A percentile compares a stretch with the other conserved stretches of the same genome.
phyloP scores from a whole-genome alignment of 2,888 invertebrate genomes.

The Nomada hirtipes region DNA sequence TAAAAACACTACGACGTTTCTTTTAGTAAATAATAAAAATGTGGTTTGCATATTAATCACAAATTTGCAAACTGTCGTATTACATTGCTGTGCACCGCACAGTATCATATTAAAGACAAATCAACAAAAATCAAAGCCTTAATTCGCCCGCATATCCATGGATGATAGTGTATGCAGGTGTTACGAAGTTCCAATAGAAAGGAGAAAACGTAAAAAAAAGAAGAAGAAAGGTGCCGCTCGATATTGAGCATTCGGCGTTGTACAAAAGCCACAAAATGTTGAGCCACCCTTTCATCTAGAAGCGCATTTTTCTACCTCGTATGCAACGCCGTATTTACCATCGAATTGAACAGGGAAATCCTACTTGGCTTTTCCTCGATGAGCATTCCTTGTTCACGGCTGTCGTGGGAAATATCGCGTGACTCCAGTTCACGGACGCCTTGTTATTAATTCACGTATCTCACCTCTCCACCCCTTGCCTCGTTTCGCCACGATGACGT shows the following conservation, averaged over 20 bases:
- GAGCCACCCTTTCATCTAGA: constrained; percentile 6
- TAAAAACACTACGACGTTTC: too few species aligned
- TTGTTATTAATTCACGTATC: constrained; percentile 40
- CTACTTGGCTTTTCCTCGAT: constrained; percentile 2
- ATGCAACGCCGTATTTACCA: constrained; percentile 10
- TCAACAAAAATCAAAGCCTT: too few species aligned
- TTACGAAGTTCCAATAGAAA: neutral
- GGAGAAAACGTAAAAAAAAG: neutral
- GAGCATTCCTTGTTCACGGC: neutral
- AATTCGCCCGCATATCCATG: too few species aligned
- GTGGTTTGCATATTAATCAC: too few species aligned
- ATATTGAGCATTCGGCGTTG: constrained; percentile 24
- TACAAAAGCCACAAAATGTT: constrained; percentile 31
- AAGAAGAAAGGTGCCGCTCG: constrained; percentile 5
- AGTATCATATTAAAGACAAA: too few species aligned
- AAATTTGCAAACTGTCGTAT: too few species aligned
- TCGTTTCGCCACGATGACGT: constrained; percentile 9
- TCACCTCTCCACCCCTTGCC: constrained; percentile 16
- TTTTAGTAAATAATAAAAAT: too few species aligned
- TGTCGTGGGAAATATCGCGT: constrained; percentile 12
- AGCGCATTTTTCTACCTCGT: neutral
- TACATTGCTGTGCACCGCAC: too few species aligned
- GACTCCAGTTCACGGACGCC: neutral
- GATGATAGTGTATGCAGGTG: too few species aligned
- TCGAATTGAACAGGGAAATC: constrained; percentile 22